Conservation (phyloP, 2,797 vertebrate species). For the Diceros bicornis region DNA sequence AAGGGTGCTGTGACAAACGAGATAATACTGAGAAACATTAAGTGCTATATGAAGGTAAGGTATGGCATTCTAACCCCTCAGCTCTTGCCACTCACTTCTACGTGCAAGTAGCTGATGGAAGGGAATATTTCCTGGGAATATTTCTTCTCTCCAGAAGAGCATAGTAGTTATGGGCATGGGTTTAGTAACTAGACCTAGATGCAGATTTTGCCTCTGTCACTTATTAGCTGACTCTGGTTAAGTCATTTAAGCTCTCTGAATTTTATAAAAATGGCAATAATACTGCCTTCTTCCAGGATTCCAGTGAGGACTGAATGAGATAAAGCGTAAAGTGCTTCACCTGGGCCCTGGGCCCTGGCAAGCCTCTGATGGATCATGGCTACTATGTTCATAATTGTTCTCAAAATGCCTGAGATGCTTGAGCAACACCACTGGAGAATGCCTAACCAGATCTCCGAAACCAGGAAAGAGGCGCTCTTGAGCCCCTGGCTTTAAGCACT, state of each 20-base stretch:
- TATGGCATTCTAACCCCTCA: not conserved
- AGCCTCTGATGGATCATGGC: not conserved
- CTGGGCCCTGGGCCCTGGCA: not conserved
- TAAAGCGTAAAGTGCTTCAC: not conserved
- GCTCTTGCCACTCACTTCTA: not conserved
- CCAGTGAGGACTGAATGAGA: not conserved
- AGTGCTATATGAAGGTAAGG: not conserved
- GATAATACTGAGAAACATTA: not conserved
- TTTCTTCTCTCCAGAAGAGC: not conserved
- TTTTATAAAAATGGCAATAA: not conserved
- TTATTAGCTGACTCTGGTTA: slow-evolving; percentile 1
- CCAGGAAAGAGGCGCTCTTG: not conserved
- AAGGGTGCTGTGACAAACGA: not conserved
- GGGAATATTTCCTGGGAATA: not conserved
- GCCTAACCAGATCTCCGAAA: not conserved
- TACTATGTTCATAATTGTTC: not conserved
- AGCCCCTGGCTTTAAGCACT: slow-evolving; percentile 87
- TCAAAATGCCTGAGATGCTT: not conserved
- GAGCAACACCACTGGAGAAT: not conserved
- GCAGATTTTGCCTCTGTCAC: not conserved
- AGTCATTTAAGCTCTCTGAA: slow-evolving; percentile 19
- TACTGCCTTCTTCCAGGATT: not conserved
- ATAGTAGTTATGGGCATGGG: not conserved
- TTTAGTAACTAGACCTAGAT: not conserved
- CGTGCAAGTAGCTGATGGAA: not conserved